Evolutionary conservation across 2,113 vertebrate genomes (phyloP).

Genomic region (Lepus timidus): DNA sequence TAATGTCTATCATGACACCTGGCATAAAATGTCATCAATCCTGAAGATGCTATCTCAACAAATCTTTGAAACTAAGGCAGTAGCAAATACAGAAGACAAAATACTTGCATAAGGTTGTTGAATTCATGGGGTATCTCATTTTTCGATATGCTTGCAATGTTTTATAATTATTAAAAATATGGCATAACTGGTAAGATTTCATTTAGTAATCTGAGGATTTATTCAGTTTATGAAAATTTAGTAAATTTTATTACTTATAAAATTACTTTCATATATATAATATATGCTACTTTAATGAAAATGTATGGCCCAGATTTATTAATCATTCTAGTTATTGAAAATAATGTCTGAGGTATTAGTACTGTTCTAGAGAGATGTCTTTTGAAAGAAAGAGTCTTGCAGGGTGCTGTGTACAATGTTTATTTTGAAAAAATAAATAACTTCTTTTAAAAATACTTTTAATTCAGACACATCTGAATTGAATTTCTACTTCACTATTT

Average conservation of each 20-base stretch:
- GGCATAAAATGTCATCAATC: too few species aligned
- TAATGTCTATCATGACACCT: neutral
- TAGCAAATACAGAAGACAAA: neutral
- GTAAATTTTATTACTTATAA: neutral
- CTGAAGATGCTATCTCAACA: neutral
- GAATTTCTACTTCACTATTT: neutral
- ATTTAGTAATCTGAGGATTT: neutral
- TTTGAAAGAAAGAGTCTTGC: neutral
- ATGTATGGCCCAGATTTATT: neutral
- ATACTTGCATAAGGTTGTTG: neutral
- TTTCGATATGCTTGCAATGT: neutral
- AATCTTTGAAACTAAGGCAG: neutral
- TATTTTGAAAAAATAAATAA: neutral
- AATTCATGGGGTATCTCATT: neutral
- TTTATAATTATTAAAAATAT: neutral
- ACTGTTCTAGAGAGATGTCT: neutral
- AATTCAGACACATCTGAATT: neutral
- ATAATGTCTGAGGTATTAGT: neutral
- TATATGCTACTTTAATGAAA: neutral
- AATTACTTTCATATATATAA: neutral
- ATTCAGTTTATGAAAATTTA: neutral
- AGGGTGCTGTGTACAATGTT: neutral
- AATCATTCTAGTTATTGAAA: neutral
- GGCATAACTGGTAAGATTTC: neutral
- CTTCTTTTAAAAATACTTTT: neutral